A percentile compares a stretch with the other conserved stretches of the same genome.
These are phyloP conservation scores for Lycaena phlaeas DNA, from an alignment of 2,888 invertebrate species.

Conservation along the genomic window DNA sequence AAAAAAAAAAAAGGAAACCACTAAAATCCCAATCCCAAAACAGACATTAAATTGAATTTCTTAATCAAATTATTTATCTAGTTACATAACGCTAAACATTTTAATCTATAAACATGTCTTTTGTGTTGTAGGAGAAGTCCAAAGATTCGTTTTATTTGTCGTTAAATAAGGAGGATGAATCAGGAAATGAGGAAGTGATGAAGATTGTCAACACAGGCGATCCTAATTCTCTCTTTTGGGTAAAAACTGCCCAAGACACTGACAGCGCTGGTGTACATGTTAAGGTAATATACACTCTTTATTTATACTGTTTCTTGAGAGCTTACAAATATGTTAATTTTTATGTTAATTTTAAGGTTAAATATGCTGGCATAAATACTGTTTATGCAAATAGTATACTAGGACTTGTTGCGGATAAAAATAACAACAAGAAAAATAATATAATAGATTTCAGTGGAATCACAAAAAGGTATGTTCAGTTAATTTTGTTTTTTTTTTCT, in stretches of 20 bases:
- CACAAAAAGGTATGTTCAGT: neutral
- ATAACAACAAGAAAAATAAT: neutral
- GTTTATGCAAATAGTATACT: neutral
- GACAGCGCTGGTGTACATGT: neutral
- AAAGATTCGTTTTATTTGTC: no score
- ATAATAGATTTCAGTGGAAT: conserved; percentile 2
- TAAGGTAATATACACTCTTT: neutral
- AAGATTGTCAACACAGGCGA: neutral
- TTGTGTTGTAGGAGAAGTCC: no score
- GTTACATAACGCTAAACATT: no score
- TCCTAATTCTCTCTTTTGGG: neutral
- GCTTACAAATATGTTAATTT: neutral
- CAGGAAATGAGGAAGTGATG: neutral
- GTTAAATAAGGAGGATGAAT: neutral
- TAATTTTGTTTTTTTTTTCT: no score
- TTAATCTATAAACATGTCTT: no score
- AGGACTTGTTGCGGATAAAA: neutral
- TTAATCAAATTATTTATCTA: no score
- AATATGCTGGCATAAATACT: neutral
- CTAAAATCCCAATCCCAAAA: no score
- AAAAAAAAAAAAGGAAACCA: no score
- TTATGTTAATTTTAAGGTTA: neutral
- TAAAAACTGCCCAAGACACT: neutral
- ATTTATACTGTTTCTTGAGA: neutral
- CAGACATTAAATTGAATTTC: no score